A percentile compares a stretch with the other conserved stretches of the same genome.
phyloP scores from a whole-genome alignment of 2,797 vertebrate genomes.

The Ctenosaura bakeri region DNA sequence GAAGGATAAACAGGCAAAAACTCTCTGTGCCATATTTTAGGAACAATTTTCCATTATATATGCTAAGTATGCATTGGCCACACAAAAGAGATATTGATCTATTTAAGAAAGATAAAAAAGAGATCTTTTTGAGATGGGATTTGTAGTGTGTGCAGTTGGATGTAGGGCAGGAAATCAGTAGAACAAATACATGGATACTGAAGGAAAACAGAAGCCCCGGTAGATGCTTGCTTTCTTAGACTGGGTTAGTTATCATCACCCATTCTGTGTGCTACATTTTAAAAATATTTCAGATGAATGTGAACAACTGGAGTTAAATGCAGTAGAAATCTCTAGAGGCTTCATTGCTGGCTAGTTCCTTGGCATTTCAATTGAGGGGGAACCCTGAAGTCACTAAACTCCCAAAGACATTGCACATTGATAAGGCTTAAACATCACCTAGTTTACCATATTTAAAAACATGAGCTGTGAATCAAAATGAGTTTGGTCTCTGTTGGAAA shows the following conservation, averaged over 20 bases:
- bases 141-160: not conserved
- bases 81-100: not conserved
- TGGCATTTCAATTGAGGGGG: conserved; percentile 27
- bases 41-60: not conserved
- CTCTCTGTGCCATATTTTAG: not conserved
- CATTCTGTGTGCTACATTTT: conserved; percentile 11
- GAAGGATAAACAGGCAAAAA: not conserved
- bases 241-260: not conserved
- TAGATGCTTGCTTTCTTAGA: not conserved
- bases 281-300: conserved; percentile 37
- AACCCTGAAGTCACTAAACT: conserved; percentile 4
- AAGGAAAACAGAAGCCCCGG: not conserved
- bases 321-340: not conserved
- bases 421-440: not conserved
- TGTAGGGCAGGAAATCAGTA: not conserved
- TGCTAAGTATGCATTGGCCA: conserved; percentile 7
- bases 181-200: conserved; percentile 6
- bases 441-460: not conserved
- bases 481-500: not conserved
- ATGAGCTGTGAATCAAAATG: conserved; percentile 8
- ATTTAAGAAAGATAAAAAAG: conserved; percentile 7
- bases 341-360: conserved; percentile 3
- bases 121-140: not conserved
- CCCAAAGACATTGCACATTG: not conserved
- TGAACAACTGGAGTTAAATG: conserved; percentile 6